Percentiles rank a stretch among this genome's conserved stretches.
Conservation (phyloP, 2,888 invertebrate species). For the Hydraecia micacea region DNA sequence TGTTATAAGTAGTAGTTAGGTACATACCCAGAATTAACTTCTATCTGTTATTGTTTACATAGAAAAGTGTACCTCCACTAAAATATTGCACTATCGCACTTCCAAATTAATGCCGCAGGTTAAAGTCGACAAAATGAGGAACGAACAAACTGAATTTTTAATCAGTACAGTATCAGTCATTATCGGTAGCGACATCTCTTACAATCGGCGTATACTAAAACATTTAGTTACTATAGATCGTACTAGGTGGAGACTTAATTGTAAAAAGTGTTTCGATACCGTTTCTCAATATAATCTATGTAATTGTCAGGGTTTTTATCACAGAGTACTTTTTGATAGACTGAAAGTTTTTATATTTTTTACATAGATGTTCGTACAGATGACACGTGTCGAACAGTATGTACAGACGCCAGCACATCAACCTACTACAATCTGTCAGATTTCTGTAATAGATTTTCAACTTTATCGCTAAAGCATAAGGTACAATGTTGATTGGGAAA, state of each 20-base stretch:
- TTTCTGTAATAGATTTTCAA: no score
- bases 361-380: background rate
- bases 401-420: no score
- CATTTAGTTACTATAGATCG: background rate
- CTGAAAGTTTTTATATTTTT: no score
- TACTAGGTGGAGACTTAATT: background rate
- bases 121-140: constrained; percentile 20
- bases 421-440: no score
- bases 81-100: constrained; percentile 10
- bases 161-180: background rate
- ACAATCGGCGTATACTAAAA: background rate
- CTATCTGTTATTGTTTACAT: background rate
- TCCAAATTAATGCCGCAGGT: background rate
- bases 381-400: background rate
- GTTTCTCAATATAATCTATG: background rate
- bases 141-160: background rate
- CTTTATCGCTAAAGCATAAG: no score
- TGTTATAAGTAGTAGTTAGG: background rate
- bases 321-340: no score
- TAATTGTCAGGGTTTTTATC: background rate
- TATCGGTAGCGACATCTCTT: constrained; percentile 21
- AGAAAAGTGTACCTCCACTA: background rate
- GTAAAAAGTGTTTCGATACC: background rate
- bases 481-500: no score
- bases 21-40: constrained; percentile 15